Base-by-base conservation (phyloP, 2,797 vertebrate species). In the Ibycter americanus region DNA sequence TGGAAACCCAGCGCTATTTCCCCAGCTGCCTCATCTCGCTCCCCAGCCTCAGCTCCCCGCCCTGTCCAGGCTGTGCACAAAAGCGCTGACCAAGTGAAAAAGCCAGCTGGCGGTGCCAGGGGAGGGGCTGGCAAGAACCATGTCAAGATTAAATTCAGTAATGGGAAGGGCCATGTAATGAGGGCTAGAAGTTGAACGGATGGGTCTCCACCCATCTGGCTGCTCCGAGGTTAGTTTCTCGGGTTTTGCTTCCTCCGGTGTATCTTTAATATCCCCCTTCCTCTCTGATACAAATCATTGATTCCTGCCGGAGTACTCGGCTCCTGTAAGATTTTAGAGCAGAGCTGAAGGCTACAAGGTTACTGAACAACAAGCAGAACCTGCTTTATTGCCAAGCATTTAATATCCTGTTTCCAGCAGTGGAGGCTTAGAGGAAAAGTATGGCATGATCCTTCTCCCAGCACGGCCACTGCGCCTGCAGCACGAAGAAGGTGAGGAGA, bases 301-400 rank as follows among this genome's bases (percentile, higher is more conserved):
- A 95, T 83, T 89, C 87, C 72, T 89, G 40, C 86, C 91, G 59
- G 49, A 52, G 56, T 63, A 25, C 78, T 83, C 14, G 0, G 86
- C 86, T 96, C 87, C 79, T 90, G 51, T 67, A 97, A 92, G 92
- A 94, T 93, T 95, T 97, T 68, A 62, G 58, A 81, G 80, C 65
- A 90, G 85, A 89, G 95, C 93, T 97, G 94, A 97, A 83, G 95
- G 96, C 93, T 97, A 96, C 92, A 91, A 94, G 92, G 92, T 95
- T 96, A 95, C 96, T 65, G 65, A 96, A 96, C 91, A 96, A 90
- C 87, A 89, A 93, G 89, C 76, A 94, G 87, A 95, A 94, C 31
- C 92, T 89, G 68, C 94, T 96, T 97, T 97, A 97, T 95, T 96
- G 96, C 89, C 66, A 66, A 78, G 82, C 84, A 89, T 90, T 96